Base-by-base conservation (phyloP, 2,113 vertebrate genomes). In the Gasterosteus aculeatus region DNA sequence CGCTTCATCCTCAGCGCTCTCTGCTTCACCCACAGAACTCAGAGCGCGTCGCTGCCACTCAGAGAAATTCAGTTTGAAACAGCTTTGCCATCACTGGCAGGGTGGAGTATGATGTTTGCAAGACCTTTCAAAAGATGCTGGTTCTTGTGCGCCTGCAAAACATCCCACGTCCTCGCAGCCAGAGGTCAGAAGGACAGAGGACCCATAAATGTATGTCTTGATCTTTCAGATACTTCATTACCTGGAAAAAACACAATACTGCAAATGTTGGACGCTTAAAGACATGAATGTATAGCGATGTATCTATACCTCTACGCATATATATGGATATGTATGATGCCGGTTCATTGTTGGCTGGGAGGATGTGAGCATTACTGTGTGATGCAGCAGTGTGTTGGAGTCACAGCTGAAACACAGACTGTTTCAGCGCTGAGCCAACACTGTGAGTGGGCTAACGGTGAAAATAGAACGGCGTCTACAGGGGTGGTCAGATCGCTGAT, bases 341-440 rank as follows among this genome's bases (percentile, higher is more conserved):
- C 65, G 53, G 72, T 82, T 89, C 70, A 70, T 87, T 79, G 77
- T 61, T 84, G 73, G 65, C 68, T 84, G 68, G 71, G 65, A 75
- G 54, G 89, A 87, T 73, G 15, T 69, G 63, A 67, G 77, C 68
- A 38, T 72, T 12, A 33, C 75, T 81, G 69, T 83, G 72, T 85
- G 85, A 91, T 85, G 75, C 82, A 87, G 87, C 78, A 84, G 72
- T 72, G 84, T 85, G 88, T 85, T 80, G 77, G 82, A 80, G 79
- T 88, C 78, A 57, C 73, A 75, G 82, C 35, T 38, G 35, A 38
- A 38, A 38, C 35, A 38, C 76, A 82, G 69, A 84, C 79, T 71
- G 78, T 88, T 75, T 84, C 61, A 78, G 69, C 41, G 46, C 26
- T 15, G 72, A 78, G 89, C 86, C 85, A 90, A 90, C 81, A 79